Evolutionary conservation across 2,888 invertebrate species (phyloP).

Genomic region (Sinhomidia bicolor): DNA sequence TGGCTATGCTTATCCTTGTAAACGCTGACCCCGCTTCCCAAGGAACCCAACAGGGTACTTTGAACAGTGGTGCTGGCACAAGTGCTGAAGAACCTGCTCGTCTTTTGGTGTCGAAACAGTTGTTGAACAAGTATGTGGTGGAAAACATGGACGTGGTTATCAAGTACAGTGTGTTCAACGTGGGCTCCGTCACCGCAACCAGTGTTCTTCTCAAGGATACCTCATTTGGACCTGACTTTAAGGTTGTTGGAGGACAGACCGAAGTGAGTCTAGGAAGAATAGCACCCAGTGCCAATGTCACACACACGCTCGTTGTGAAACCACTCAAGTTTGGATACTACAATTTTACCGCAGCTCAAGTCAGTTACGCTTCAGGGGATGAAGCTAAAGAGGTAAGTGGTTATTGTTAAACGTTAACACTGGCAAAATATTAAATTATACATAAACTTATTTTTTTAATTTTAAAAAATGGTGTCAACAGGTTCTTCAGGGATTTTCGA

Average conservation of each 20-base stretch:
- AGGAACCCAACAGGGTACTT: conserved; percentile 59
- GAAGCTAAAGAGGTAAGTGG: conserved; percentile 87
- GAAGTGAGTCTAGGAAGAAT: conserved; percentile 93
- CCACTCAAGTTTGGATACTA: conserved; percentile 96
- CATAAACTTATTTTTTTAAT: conserved; percentile 6
- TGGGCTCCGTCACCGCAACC: conserved; percentile 94
- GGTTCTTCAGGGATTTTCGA: conserved; percentile 83
- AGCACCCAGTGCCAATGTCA: conserved; percentile 95
- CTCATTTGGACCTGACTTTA: conserved; percentile 96
- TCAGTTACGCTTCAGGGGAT: conserved; percentile 93
- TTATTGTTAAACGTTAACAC: too few species aligned
- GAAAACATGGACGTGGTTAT: conserved; percentile 98
- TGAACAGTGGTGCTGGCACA: conserved; percentile 53
- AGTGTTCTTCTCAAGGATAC: conserved; percentile 94
- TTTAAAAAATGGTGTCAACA: neutral
- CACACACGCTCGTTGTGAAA: conserved; percentile 95
- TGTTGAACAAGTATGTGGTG: conserved; percentile 97
- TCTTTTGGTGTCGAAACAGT: conserved; percentile 94
- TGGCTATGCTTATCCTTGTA: conserved; percentile 56
- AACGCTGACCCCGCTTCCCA: conserved; percentile 59
- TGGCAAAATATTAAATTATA: neutral
- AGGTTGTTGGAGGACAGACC: conserved; percentile 93
- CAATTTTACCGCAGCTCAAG: conserved; percentile 98
- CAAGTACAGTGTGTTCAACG: conserved; percentile 96
- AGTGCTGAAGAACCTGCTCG: conserved; percentile 85